Percentiles rank a stretch among this genome's conserved stretches.
These are phyloP conservation scores for Galerucella pusilla DNA, from an alignment of 2,888 invertebrate species.

Conservation along the genomic window DNA sequence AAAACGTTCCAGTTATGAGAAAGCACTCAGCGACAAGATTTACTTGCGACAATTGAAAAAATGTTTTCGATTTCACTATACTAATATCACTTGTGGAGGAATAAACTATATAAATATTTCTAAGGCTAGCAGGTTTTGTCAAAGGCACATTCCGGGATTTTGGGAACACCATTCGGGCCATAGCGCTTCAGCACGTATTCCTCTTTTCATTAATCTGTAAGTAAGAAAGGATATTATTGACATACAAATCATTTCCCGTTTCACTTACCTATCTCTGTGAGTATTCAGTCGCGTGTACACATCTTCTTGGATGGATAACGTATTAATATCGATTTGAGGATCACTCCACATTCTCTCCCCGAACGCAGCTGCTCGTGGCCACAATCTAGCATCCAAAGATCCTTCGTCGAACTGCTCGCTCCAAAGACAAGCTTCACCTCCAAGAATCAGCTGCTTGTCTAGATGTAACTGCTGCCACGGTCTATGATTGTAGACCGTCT, in stretches of 20 bases:
- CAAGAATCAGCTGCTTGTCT: conserved; percentile 68
- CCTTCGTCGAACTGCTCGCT: conserved; percentile 82
- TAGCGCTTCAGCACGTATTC: conserved; percentile 76
- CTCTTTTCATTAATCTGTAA: conserved; percentile 70
- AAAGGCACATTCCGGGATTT: conserved; percentile 79
- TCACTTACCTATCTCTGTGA: conserved; percentile 72
- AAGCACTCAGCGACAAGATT: conserved; percentile 14
- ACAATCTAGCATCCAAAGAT: conserved; percentile 81
- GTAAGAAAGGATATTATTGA: background rate
- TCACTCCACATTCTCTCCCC: conserved; percentile 85
- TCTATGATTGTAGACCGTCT: conserved; percentile 85
- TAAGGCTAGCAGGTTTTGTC: conserved; percentile 48
- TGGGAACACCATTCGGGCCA: conserved; percentile 84
- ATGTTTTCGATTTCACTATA: conserved; percentile 42
- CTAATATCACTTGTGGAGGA: conserved; percentile 53
- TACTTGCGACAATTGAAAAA: conserved; percentile 12
- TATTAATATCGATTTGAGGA: conserved; percentile 61
- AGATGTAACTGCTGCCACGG: conserved; percentile 74
- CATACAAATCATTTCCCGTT: background rate
- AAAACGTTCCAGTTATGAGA: conserved; percentile 20
- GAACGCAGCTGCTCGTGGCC: conserved; percentile 85
- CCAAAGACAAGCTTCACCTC: conserved; percentile 88
- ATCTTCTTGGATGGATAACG: conserved; percentile 68
- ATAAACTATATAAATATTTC: conserved; percentile 13
- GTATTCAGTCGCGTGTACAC: conserved; percentile 77